Evolutionary conservation across 2,888 invertebrate genomes (phyloP), one percentile per base, ranked within the genome.

Genomic region (Chironomus riparius): DNA sequence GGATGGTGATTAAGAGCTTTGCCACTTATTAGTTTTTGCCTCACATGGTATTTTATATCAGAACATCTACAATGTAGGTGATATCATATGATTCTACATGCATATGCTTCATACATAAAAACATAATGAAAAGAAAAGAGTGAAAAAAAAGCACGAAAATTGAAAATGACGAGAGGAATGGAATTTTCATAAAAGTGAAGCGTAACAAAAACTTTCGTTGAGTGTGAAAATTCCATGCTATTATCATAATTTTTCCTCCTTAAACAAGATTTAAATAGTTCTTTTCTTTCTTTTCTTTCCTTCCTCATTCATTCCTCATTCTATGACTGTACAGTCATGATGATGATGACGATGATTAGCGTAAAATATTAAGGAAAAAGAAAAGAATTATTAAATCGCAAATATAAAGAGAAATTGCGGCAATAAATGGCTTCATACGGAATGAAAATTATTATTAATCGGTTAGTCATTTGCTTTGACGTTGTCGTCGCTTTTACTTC

Each of bases 1-100:
- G 62, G 72, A 62, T 47, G 48, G 74, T 74, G 74, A 74, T 74
- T 74, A 74, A 61, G 74, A 74, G 62, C 68, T 74, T 68, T 74
- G 47, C 74, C 68, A 68, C 68, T 74, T 74, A 74, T 74, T 74
- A 74, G 68, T 74, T 74, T 47, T 38, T 18, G 15, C 56, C 70
- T 56, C 3, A 15, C 56, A 15, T 13, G n/a, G 56, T 56, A 18
- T 18, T 56, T 15, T 15, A 18, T 56, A 18, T 56, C 48, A 56
- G 47, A 18, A 4, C 38, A 62, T 38, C 62, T 47, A 18, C 28
- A 56, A 38, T 38, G 38, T 38, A 38, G 38, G 38, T 38, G 38
- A 38, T 38, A 38, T 38, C 7, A n/a, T n/a, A 38, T 38, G 38
- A 38, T 38, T 38, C 38, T 38, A 2, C 10, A 38, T 38, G 38